Conservation (phyloP, 1,140 invertebrate genomes). For the Carposina sasakii region DNA sequence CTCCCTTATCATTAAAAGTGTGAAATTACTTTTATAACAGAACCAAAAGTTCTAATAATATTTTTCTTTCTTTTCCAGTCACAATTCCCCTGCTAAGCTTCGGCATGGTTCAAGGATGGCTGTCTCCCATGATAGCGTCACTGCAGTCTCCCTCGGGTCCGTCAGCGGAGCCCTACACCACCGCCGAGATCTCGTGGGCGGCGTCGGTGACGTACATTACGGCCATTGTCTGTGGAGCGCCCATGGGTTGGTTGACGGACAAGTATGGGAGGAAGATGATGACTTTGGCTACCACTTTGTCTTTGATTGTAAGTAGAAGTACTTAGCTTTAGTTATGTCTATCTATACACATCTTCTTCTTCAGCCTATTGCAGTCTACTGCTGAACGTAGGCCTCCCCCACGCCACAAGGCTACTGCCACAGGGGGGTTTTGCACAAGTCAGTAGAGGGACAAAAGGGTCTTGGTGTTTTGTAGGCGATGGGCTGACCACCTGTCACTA, state of each 20-base stretch:
- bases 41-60: background rate
- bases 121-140: constrained; percentile 54
- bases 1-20: too few species aligned
- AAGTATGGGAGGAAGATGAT: constrained; percentile 53
- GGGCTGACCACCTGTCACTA: too few species aligned
- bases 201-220: constrained; percentile 59
- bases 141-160: constrained; percentile 45
- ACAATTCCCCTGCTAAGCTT: constrained; percentile 56
- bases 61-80: constrained; percentile 33
- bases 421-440: too few species aligned
- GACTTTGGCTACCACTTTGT: constrained; percentile 51
- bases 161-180: constrained; percentile 37
- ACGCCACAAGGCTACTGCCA: too few species aligned
- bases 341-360: too few species aligned
- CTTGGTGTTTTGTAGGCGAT: too few species aligned
- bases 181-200: constrained; percentile 51
- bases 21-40: too few species aligned
- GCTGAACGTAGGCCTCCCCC: too few species aligned
- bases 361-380: too few species aligned
- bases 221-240: constrained; percentile 52
- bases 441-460: too few species aligned
- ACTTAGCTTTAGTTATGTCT: too few species aligned
- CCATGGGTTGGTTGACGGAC: constrained; percentile 56
- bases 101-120: constrained; percentile 61
- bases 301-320: constrained; percentile 59